Percentiles rank a stretch among this genome's conserved stretches.
Conservation (phyloP, 1,140 invertebrate genomes). For the Galleria mellonella region DNA sequence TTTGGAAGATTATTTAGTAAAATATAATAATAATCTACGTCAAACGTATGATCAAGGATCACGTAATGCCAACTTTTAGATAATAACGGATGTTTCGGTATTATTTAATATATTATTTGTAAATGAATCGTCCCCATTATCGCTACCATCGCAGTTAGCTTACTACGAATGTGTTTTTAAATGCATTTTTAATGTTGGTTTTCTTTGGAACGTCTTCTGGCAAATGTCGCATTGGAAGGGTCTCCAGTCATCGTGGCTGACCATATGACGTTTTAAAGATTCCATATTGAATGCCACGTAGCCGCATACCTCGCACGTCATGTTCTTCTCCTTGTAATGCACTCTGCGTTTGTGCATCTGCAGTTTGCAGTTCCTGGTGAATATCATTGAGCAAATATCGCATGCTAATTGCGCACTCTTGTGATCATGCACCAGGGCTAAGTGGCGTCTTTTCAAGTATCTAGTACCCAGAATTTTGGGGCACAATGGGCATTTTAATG, state of each 20-base stretch:
- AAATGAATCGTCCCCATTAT: too few relatives aligned
- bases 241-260: constrained; percentile 77
- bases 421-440: constrained; percentile 12
- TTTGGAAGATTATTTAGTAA: too few relatives aligned
- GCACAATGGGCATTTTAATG: constrained; percentile 14
- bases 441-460: constrained; percentile 14
- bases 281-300: constrained; percentile 9
- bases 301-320: constrained; percentile 16
- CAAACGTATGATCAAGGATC: too few relatives aligned
- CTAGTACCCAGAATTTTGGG: constrained; percentile 8
- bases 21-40: too few relatives aligned
- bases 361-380: constrained; percentile 7
- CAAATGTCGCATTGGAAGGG: constrained; percentile 76
- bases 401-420: constrained; percentile 10
- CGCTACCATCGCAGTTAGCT: constrained; percentile 29
- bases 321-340: constrained; percentile 16
- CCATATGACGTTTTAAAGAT: constrained; percentile 65
- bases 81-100: too few relatives aligned
- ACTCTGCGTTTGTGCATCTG: constrained; percentile 9
- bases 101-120: too few relatives aligned
- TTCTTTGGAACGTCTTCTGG: constrained; percentile 76
- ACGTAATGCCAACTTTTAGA: too few relatives aligned
- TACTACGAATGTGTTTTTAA: constrained; percentile 29
- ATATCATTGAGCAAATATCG: constrained; percentile 13
- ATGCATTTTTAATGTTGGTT: constrained; percentile 38